Percentiles rank a stretch among this genome's conserved stretches.
Evolutionary conservation across 2,113 vertebrate species (phyloP).

Genomic region (Barnardius zonarius): DNA sequence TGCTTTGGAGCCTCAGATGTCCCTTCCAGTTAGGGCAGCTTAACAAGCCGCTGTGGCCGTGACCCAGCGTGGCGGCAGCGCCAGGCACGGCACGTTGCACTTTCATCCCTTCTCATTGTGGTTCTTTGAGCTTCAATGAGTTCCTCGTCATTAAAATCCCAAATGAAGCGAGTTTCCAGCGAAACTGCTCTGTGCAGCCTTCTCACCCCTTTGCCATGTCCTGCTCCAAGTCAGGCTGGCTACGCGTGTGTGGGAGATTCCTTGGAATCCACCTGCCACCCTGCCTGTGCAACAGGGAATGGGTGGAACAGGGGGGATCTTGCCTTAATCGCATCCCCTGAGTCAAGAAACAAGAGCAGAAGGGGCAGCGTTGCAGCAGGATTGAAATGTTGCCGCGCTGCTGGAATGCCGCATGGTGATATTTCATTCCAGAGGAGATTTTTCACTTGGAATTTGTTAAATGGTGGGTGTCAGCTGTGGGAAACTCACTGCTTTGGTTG

Average conservation of each 20-base stretch:
- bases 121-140: neutral
- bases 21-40: neutral
- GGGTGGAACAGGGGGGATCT: neutral
- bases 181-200: neutral
- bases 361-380: neutral
- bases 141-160: neutral
- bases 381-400: neutral
- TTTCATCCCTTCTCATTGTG: neutral
- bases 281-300: neutral
- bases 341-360: neutral
- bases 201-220: rapidly evolving
- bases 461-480: neutral
- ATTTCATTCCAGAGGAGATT: neutral
- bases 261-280: neutral
- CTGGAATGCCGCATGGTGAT: rapidly evolving
- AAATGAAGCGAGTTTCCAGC: neutral
- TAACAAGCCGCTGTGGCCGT: neutral
- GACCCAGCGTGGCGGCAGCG: neutral
- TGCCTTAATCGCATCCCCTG: rapidly evolving
- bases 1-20: constrained; percentile 5
- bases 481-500: neutral
- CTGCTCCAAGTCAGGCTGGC: too few species aligned
- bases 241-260: rapidly evolving
- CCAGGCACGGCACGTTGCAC: neutral
- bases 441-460: constrained; percentile 3